phyloP scores from a whole-genome alignment of 1,140 invertebrate species.

The Drosophila ercepeae region DNA sequence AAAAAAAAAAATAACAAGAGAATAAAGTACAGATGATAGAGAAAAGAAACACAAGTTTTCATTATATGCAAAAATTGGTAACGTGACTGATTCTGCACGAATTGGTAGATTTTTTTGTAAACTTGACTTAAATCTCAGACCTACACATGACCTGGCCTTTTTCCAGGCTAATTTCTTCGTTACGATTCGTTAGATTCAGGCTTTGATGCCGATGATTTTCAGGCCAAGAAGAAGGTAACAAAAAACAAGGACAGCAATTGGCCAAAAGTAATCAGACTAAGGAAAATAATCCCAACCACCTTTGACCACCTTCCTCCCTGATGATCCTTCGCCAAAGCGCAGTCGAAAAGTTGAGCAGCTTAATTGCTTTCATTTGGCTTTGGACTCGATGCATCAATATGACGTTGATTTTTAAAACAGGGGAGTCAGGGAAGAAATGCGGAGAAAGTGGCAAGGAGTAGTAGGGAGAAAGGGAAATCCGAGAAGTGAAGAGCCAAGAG shows the following conservation, averaged over 20 bases:
- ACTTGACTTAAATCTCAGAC: background rate
- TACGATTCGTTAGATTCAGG: conserved; percentile 67
- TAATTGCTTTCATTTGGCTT: conserved; percentile 80
- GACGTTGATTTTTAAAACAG: conserved; percentile 76
- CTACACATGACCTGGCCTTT: conserved; percentile 13
- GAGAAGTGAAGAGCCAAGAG: background rate
- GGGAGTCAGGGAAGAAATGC: background rate
- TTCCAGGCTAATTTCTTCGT: conserved; percentile 64
- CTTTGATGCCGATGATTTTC: conserved; percentile 21
- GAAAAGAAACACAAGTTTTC: background rate
- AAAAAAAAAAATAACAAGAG: conserved; percentile 15
- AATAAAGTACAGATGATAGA: no score
- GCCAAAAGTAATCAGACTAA: conserved; percentile 60
- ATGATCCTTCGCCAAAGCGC: conserved; percentile 1
- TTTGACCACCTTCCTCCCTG: background rate
- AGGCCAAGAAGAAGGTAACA: background rate
- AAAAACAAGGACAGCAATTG: conserved; percentile 52
- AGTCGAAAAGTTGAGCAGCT: conserved; percentile 56
- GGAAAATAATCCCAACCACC: conserved; percentile 37
- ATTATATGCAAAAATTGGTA: background rate
- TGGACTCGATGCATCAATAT: conserved; percentile 64
- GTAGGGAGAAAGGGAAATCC: background rate
- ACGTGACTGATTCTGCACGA: background rate
- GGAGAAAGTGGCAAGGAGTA: background rate
- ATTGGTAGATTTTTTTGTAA: background rate